Percentiles rank a stretch among this genome's conserved stretches.
phyloP scores from a whole-genome alignment of 2,113 vertebrate species.

The Odobenus rosmarus region DNA sequence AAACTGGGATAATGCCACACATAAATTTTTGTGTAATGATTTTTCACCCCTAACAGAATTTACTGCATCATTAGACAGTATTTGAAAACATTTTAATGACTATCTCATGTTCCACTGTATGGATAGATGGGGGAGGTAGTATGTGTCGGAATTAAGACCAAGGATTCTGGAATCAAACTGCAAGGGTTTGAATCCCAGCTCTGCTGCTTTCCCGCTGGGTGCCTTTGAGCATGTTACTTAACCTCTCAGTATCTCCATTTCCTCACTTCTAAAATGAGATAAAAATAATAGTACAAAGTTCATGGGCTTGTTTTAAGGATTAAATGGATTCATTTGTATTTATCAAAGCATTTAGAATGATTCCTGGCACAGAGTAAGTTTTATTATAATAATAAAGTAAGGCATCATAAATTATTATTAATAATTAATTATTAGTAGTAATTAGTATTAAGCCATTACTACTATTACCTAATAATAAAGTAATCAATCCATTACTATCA shows the following conservation, averaged over 20 bases:
- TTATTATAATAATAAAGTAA: neutral
- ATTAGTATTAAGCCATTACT: neutral
- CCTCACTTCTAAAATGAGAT: neutral
- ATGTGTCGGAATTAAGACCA: neutral
- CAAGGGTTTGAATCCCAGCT: neutral
- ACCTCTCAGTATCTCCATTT: neutral
- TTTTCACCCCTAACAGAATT: neutral
- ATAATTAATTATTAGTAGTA: neutral
- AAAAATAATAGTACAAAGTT: neutral
- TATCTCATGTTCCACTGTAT: neutral
- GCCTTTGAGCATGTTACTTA: neutral
- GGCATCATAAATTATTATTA: neutral
- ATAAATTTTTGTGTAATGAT: neutral
- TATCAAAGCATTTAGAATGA: neutral
- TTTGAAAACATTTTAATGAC: constrained; percentile 23
- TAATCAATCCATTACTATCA: neutral
- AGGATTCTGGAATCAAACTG: neutral
- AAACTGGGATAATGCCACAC: neutral
- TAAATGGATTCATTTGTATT: neutral
- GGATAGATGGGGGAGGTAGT: neutral
- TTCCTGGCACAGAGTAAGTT: neutral
- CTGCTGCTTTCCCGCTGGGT: neutral
- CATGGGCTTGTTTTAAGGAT: neutral
- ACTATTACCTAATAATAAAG: constrained; percentile 4
- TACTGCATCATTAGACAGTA: neutral